Evolutionary conservation across 1,140 invertebrate species (phyloP).

Genomic region (Halictus rubicundus): DNA sequence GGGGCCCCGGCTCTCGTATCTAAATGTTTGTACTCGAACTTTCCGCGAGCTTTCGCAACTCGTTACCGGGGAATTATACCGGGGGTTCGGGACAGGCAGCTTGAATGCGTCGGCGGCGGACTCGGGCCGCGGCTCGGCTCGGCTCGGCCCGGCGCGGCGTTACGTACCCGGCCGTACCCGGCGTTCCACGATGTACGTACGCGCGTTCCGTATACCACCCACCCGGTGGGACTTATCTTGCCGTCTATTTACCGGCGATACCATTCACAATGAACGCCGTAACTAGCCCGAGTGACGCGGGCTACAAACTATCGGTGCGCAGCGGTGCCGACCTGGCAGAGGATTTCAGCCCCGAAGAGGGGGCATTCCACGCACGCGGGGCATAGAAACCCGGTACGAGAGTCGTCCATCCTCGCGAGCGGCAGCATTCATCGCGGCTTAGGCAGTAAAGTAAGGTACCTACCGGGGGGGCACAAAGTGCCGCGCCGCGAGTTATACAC

Average conservation of each 20-base stretch:
- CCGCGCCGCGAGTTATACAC: constrained; percentile 48
- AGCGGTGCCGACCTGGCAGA: not conserved
- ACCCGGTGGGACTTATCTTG: constrained; percentile 27
- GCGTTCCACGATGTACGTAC: not conserved
- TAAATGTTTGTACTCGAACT: not conserved
- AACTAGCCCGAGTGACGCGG: constrained; percentile 25
- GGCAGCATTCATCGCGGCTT: constrained; percentile 48
- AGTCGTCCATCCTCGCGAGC: constrained; percentile 29
- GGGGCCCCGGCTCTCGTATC: not conserved
- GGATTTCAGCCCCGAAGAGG: not conserved
- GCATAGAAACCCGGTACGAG: constrained; percentile 7
- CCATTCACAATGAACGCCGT: constrained; percentile 35
- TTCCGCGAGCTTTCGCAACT: not conserved
- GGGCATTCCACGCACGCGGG: constrained; percentile 37
- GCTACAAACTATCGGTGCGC: constrained; percentile 24
- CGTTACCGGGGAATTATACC: not conserved
- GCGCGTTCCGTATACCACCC: constrained; percentile 31
- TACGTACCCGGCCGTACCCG: not conserved
- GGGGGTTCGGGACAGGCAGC: not conserved
- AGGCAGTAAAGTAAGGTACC: constrained; percentile 9
- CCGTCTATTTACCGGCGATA: constrained; percentile 45
- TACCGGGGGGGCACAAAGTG: constrained; percentile 40
- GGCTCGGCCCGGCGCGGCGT: not conserved
- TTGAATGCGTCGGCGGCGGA: not conserved
- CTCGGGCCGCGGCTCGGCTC: not conserved